Evolutionary conservation across 2,113 vertebrate genomes (phyloP).

Genomic region (Ursus arctos): DNA sequence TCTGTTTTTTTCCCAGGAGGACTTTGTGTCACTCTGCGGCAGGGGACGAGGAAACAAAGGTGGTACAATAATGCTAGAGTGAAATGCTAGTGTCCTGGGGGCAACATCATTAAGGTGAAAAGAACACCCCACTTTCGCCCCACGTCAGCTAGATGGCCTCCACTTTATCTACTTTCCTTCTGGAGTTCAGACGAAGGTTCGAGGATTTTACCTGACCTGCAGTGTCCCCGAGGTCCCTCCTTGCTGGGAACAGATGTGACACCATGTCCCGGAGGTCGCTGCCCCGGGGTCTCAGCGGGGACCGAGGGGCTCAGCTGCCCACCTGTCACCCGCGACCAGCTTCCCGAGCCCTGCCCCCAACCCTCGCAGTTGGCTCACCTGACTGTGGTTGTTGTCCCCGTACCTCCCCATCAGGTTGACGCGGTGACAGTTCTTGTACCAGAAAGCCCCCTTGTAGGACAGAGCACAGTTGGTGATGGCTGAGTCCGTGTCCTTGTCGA

Average conservation of each 20-base stretch:
- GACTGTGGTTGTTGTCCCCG: constrained; percentile 97
- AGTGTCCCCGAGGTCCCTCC: background rate
- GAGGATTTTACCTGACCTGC: background rate
- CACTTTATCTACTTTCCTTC: background rate
- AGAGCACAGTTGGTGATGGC: constrained; percentile 99
- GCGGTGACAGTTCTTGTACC: constrained; percentile 99
- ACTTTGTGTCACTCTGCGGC: background rate
- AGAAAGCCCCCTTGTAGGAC: constrained; percentile 99
- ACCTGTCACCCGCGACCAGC: background rate
- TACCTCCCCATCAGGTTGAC: constrained; percentile 99
- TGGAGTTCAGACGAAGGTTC: background rate
- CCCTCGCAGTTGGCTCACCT: constrained; percentile 87
- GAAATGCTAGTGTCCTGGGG: background rate
- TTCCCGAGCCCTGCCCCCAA: background rate
- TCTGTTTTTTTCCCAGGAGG: too few relatives aligned
- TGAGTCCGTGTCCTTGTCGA: constrained; percentile 96
- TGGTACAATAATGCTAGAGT: background rate
- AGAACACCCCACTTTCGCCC: background rate
- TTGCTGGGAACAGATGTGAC: background rate
- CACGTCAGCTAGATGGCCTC: background rate
- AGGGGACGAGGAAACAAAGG: background rate
- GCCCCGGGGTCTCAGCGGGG: background rate
- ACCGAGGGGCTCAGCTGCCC: background rate
- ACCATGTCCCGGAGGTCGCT: too few relatives aligned
- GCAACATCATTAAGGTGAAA: fast-evolving